Evolutionary conservation across 2,888 invertebrate species (phyloP).

Genomic region (Trissolcus japonicus): DNA sequence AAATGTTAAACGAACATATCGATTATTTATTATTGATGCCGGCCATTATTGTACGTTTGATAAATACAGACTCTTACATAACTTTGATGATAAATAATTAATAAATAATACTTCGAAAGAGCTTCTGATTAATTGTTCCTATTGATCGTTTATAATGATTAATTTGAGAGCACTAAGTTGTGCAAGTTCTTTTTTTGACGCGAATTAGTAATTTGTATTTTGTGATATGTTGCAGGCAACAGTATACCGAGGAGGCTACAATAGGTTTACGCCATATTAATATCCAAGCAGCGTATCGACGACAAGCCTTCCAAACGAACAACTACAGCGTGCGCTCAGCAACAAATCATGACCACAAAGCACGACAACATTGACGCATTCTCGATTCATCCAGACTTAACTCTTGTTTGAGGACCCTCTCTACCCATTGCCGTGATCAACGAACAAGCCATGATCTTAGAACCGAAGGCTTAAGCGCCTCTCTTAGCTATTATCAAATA

Average conservation of each 20-base stretch:
- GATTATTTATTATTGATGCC: not conserved
- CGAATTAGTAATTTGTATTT: constrained; percentile 1
- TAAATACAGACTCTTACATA: not conserved
- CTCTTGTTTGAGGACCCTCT: constrained; percentile 57
- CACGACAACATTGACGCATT: constrained; percentile 63
- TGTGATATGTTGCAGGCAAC: constrained; percentile 83
- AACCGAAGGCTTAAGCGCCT: constrained; percentile 25
- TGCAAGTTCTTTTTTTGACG: not conserved
- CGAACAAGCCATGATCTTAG: constrained; percentile 67
- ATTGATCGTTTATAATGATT: too few species aligned
- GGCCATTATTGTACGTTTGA: too few species aligned
- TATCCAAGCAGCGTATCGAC: constrained; percentile 61
- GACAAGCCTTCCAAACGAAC: constrained; percentile 68
- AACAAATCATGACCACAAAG: constrained; percentile 70
- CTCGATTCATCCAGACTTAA: constrained; percentile 61
- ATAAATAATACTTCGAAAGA: not conserved
- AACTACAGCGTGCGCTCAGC: constrained; percentile 70
- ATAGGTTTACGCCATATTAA: constrained; percentile 95
- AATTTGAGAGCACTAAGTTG: too few species aligned
- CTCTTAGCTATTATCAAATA: constrained; percentile 15
- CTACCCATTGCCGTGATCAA: constrained; percentile 65
- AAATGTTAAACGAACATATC: not conserved
- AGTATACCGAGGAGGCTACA: constrained; percentile 95
- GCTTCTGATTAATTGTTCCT: not conserved
- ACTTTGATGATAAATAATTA: not conserved